Evolutionary conservation across 2,113 vertebrate genomes (phyloP).

Genomic region (Brachypodius melanocephalos): DNA sequence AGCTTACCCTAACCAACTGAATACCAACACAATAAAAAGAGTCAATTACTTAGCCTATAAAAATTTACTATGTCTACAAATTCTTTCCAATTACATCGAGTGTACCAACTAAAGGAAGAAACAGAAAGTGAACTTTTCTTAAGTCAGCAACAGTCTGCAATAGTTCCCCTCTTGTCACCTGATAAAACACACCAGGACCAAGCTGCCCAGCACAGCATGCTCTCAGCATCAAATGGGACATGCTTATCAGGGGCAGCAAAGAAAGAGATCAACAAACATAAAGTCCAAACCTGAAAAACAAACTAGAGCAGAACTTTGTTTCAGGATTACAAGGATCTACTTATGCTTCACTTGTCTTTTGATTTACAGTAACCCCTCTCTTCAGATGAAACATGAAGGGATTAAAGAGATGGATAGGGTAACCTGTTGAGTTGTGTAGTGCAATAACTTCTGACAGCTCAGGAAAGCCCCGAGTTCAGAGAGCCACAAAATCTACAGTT

Average conservation of each 20-base stretch:
- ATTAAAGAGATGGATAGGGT: neutral
- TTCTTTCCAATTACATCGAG: neutral
- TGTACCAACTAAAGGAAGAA: neutral
- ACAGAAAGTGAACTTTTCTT: neutral
- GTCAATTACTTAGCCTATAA: conserved; percentile 7
- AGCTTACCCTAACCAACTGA: neutral
- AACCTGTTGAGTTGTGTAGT: neutral
- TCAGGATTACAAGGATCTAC: neutral
- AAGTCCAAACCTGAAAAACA: neutral
- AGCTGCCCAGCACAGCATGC: neutral
- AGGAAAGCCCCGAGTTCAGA: neutral
- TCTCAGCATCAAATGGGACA: accelerated
- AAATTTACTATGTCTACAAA: neutral
- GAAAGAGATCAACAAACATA: neutral
- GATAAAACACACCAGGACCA: neutral
- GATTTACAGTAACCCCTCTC: neutral
- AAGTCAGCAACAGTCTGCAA: neutral
- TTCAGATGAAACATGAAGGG: neutral
- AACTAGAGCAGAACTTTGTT: neutral
- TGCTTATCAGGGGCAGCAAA: neutral
- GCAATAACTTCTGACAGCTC: neutral
- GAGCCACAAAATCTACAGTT: neutral
- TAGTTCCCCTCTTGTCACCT: neutral
- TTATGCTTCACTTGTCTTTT: neutral
- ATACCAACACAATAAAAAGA: neutral